Base-by-base conservation (phyloP, 1,140 invertebrate species). In the Pantala flavescens region DNA sequence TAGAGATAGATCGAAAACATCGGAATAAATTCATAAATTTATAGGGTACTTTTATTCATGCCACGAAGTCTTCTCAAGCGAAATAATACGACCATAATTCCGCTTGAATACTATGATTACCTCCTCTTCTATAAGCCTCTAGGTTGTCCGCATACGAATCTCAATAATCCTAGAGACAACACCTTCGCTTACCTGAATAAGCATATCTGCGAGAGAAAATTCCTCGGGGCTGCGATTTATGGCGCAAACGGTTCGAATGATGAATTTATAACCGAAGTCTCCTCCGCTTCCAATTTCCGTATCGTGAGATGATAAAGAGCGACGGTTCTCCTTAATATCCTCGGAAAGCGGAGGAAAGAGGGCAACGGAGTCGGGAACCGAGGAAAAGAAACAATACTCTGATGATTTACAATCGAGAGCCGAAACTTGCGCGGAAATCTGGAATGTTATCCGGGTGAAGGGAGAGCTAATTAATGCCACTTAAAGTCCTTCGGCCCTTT, bases 211-310 rank as follows among this genome's bases (percentile, higher is more conserved):
- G 49, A 63, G 28, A 63, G 49, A 21, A 21, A 63, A 7, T 63
- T 21, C 16, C 16, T 16, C n/a, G 49, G 12, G 49, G 49, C 5
- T 19, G 49, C 49, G n/a, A 63, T 63, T 63, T 63, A 63, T 63
- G 49, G 49, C 3, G 12, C 49, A 12, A 1, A 63, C 2, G 14
- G 28, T 36, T 36, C 12, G 49, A 14, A 63, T 63, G 49, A 63
- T 63, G 49, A 63, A 63, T 63, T 63, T 63, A 63, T 63, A 63
- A 63, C 49, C 12, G 16, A 21, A 12, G 16, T 63, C 12, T 63
- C n/a, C n/a, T n/a, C 49, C 12, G 49, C n/a, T 63, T 63, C n/a
- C 49, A 63, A 63, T 63, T 63, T 63, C 49, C 49, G 49, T 63
- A 63, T 21, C 5, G 49, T 14, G n/a, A 21, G 49, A 63, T 63